Conservation (phyloP, 2,888 invertebrate genomes). For the Cartodere bifasciata region DNA sequence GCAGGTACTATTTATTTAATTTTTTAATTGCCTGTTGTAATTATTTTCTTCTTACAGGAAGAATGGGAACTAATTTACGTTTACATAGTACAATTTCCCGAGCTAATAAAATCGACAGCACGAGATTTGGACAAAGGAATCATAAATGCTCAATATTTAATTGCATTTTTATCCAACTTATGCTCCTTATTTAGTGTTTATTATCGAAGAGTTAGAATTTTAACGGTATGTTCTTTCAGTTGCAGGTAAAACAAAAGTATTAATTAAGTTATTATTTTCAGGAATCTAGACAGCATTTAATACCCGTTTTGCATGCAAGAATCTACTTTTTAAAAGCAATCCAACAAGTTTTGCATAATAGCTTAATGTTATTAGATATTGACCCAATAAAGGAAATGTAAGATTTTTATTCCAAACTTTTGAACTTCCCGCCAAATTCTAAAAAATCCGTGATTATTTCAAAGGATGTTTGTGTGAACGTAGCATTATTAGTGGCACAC, state of each 20-base stretch:
- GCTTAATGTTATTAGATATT: slow-evolving; percentile 51
- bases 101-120: slow-evolving; percentile 43
- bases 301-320: slow-evolving; percentile 54
- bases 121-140: slow-evolving; percentile 38
- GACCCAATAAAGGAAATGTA: slow-evolving; percentile 59
- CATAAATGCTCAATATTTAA: slow-evolving; percentile 50
- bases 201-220: slow-evolving; percentile 55
- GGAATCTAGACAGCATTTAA: slow-evolving; percentile 54
- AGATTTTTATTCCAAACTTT: slow-evolving; percentile 5
- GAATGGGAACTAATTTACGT: slow-evolving; percentile 65
- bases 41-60: slow-evolving; percentile 42
- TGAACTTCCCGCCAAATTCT: too few relatives aligned
- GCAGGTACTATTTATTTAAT: slow-evolving; percentile 39
- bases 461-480: too few relatives aligned
- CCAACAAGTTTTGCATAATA: slow-evolving; percentile 49
- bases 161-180: slow-evolving; percentile 49
- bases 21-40: slow-evolving; percentile 7
- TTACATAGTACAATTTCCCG: slow-evolving; percentile 51
- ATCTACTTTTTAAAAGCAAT: slow-evolving; percentile 54
- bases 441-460: too few relatives aligned
- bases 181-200: slow-evolving; percentile 59
- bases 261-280: slow-evolving; percentile 34
- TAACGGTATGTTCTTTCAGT: slow-evolving; percentile 44
- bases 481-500: too few relatives aligned
- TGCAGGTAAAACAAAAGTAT: slow-evolving; percentile 6